Evolutionary conservation across 2,888 invertebrate genomes (phyloP), one percentile per base, ranked within the genome.

Genomic region (Minunthozetes semirufus): DNA sequence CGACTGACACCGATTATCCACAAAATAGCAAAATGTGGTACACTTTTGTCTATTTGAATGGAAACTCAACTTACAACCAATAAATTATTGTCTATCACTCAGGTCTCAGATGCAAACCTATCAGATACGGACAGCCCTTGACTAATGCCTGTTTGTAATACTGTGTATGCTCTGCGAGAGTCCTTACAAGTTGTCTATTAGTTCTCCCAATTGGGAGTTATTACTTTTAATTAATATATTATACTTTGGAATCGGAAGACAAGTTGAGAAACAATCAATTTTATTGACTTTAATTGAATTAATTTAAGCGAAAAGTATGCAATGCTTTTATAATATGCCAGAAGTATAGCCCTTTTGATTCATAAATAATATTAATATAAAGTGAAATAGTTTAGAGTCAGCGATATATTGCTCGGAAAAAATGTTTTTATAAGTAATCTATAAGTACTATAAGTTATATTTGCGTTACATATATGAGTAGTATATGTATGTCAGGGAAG

Each of bases 91-190:
- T 61, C 61, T 29, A 6, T 9, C 61, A 6, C 13, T 27, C 29
- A 27, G 61, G 61, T 11, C 61, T 61, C 61, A 61, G 61, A 61
- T 61, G 61, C 29, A 17, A 61, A 61, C 29, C 17, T 27, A 61
- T 61, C 25, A 11, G 29, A 9, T 25, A 2, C 11, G n/a, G 11
- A 6, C 13, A 11, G 5, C 59, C n/a, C 22, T 48, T 48, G 15
- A 48, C n/a, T 48, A 17, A n/a, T 48, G 13, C 15, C 13, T 33
- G 33, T 33, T 5, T 33, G 33, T 33, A n/a, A n/a, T n/a, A 3
- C 33, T 33, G 33, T 33, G 33, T n/a, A n/a, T n/a, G n/a, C n/a
- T n/a, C n/a, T n/a, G n/a, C n/a, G n/a, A n/a, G n/a, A n/a, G n/a
- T n/a, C n/a, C 33, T 33, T 33, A 33, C 33, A 33, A 33, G 33